Evolutionary conservation across 1,140 invertebrate species (phyloP).

Genomic region (Drosophila pectinifera): DNA sequence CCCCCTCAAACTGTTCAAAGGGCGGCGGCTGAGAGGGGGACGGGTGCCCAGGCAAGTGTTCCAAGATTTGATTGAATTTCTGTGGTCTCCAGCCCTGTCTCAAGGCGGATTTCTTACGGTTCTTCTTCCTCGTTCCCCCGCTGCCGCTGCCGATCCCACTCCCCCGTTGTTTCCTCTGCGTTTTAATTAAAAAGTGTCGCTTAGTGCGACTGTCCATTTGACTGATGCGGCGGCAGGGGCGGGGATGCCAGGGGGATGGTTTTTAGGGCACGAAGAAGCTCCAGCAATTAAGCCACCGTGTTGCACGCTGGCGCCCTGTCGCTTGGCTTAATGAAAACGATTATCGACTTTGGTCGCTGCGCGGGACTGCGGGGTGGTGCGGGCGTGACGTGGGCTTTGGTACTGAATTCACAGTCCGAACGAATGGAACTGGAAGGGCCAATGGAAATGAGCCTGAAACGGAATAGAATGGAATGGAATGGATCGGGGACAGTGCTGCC

Average conservation of each 20-base stretch:
- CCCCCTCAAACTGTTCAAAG: conserved; percentile 8
- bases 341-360: conserved; percentile 59
- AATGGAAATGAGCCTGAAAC: background rate
- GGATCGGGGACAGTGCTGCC: background rate
- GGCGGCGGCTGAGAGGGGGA: background rate
- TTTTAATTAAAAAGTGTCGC: conserved; percentile 84
- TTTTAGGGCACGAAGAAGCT: conserved; percentile 3
- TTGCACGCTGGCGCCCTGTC: conserved; percentile 45
- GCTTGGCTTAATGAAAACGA: conserved; percentile 75
- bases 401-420: conserved; percentile 8
- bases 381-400: background rate
- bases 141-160: background rate
- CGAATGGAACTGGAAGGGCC: background rate
- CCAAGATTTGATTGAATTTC: conserved; percentile 81
- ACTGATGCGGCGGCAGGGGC: conserved; percentile 47
- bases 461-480: background rate
- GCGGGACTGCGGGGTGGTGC: conserved; percentile 7
- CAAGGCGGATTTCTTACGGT: background rate
- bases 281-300: conserved; percentile 71
- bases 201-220: conserved; percentile 77
- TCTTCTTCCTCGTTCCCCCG: background rate
- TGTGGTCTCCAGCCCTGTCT: conserved; percentile 52
- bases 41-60: conserved; percentile 27
- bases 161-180: conserved; percentile 44
- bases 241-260: background rate